phyloP scores from a whole-genome alignment of 2,888 invertebrate genomes.

The Caenorhabditis auriculariae region DNA sequence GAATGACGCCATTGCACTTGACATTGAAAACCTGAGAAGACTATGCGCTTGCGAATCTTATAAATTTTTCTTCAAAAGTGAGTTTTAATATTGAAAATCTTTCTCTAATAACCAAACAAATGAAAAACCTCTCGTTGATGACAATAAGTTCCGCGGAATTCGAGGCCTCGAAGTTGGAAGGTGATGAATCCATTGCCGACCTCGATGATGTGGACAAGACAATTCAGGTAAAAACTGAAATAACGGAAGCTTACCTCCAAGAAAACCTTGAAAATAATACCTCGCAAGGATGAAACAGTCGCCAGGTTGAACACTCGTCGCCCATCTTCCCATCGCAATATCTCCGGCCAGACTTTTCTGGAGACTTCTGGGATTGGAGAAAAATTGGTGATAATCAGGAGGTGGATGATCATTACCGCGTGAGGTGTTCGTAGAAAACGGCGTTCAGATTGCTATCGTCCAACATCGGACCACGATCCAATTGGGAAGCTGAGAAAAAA shows the following conservation, averaged over 20 bases:
- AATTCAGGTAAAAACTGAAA: conserved; percentile 87
- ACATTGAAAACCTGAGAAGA: too few relatives aligned
- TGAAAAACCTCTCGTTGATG: conserved; percentile 95
- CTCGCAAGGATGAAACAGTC: conserved; percentile 95
- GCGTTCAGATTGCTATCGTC: conserved; percentile 93
- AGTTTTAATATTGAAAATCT: not conserved
- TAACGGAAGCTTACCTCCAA: not conserved
- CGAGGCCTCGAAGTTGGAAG: conserved; percentile 92
- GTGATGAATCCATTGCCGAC: conserved; percentile 95
- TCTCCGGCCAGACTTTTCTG: conserved; percentile 94
- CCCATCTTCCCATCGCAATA: conserved; percentile 87
- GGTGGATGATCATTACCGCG: conserved; percentile 70
- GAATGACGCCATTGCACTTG: too few relatives aligned
- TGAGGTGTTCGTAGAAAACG: conserved; percentile 97
- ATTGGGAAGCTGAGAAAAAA: conserved; percentile 77
- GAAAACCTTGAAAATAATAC: conserved; percentile 8
- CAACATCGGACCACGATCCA: conserved; percentile 78
- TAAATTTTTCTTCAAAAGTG: too few relatives aligned
- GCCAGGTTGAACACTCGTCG: conserved; percentile 84
- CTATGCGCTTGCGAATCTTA: too few relatives aligned
- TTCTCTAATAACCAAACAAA: conserved; percentile 12
- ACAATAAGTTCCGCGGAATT: conserved; percentile 95
- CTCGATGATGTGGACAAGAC: conserved; percentile 94
- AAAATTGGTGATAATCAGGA: not conserved
- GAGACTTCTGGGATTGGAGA: conserved; percentile 12